Conservation (phyloP, 2,797 vertebrate species). For the Gymnopithys bicolor region DNA sequence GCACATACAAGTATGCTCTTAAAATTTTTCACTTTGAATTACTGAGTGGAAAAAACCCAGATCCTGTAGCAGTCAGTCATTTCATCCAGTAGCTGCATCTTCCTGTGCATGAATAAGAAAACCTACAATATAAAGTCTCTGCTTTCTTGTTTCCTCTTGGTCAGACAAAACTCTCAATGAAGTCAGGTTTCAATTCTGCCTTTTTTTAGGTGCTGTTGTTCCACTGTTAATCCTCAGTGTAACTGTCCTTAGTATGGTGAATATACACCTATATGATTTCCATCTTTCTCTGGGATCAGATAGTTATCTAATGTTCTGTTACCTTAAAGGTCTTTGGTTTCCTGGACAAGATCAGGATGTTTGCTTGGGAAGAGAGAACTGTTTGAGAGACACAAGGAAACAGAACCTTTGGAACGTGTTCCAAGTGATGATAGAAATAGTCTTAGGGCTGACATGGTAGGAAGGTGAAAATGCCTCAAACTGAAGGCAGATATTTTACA, state of each 20-base stretch:
- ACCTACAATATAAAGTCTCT: neutral
- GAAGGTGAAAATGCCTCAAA: neutral
- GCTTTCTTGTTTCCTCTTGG: neutral
- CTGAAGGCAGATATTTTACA: neutral
- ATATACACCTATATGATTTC: neutral
- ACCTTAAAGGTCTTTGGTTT: slow-evolving; percentile 1
- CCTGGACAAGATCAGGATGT: neutral
- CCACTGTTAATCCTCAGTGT: neutral
- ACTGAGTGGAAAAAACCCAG: neutral
- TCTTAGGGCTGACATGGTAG: neutral
- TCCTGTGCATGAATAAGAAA: neutral
- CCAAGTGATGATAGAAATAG: neutral
- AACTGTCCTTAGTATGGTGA: neutral
- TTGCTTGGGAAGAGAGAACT: neutral
- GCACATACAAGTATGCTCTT: neutral
- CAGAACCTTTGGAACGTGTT: neutral
- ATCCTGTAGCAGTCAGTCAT: neutral
- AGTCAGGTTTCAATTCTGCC: neutral
- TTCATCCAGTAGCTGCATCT: neutral
- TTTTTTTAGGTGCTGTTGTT: neutral
- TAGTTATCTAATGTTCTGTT: neutral
- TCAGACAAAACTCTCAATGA: neutral
- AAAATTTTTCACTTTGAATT: neutral
- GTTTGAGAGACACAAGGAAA: neutral
- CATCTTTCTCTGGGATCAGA: neutral